Percentiles rank a stretch among this genome's conserved stretches.
Evolutionary conservation across 2,888 invertebrate species (phyloP).

Genomic region (Polydrusus tereticollis): DNA sequence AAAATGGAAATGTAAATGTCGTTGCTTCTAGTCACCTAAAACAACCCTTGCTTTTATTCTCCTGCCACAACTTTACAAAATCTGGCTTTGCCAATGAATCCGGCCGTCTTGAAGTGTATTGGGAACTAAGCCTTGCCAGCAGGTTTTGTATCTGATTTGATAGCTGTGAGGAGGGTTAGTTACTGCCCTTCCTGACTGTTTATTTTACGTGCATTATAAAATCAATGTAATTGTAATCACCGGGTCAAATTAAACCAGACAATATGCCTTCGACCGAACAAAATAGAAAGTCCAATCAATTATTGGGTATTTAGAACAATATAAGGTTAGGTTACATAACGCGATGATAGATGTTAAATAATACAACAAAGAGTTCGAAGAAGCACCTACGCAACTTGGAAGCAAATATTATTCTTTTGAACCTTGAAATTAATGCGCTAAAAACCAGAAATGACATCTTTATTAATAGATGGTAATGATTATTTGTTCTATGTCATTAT

Average conservation of each 20-base stretch:
- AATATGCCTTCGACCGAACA: background rate
- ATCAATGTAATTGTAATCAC: background rate
- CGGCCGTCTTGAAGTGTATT: too few relatives aligned
- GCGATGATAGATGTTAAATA: slow-evolving; percentile 32
- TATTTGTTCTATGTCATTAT: slow-evolving; percentile 1
- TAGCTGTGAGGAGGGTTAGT: too few relatives aligned
- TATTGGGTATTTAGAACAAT: slow-evolving; percentile 30
- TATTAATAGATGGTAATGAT: background rate
- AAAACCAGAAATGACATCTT: slow-evolving; percentile 33
- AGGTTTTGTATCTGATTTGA: too few relatives aligned
- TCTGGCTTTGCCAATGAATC: too few relatives aligned
- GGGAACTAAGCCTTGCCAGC: too few relatives aligned
- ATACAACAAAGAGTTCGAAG: slow-evolving; percentile 26
- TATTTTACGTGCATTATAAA: background rate
- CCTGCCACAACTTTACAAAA: too few relatives aligned
- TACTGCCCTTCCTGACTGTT: too few relatives aligned
- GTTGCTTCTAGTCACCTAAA: too few relatives aligned
- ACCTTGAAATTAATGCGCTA: slow-evolving; percentile 33
- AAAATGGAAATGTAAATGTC: too few relatives aligned
- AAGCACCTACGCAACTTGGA: slow-evolving; percentile 31
- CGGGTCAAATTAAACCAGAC: background rate
- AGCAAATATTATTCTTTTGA: background rate
- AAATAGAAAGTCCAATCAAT: slow-evolving; percentile 33
- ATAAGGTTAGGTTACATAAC: slow-evolving; percentile 39
- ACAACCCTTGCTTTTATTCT: too few relatives aligned